These are phyloP conservation scores for Mnemiopsis leidyi DNA, from an alignment of 37 sponge, comb jelly and placozoan genomes.

Conservation along the genomic window DNA sequence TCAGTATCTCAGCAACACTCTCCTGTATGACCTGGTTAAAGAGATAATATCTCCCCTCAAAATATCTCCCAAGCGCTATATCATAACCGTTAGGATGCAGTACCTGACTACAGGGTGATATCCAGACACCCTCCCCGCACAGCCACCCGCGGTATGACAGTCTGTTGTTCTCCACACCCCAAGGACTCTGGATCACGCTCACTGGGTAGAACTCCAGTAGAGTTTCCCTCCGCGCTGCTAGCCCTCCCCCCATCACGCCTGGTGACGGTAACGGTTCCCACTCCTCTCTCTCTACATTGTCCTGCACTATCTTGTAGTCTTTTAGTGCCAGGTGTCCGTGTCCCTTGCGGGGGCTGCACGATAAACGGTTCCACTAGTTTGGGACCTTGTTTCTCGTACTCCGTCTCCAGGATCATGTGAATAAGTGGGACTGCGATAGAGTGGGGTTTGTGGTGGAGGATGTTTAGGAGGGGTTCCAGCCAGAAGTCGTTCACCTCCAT, in stretches of 20 bases:
- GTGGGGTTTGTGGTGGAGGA: not conserved
- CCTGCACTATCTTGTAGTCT: not conserved
- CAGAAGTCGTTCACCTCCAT: conserved; percentile 50
- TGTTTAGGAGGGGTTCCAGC: conserved; percentile 52
- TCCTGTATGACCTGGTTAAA: not conserved
- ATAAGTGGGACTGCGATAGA: not conserved
- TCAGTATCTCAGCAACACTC: not conserved
- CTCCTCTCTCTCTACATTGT: not conserved
- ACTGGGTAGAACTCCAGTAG: conserved; percentile 3
- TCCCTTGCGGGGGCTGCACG: conserved; percentile 29
- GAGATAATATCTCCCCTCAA: not conserved
- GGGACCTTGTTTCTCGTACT: not conserved
- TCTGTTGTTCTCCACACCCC: conserved; percentile 60
- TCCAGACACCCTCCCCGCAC: conserved; percentile 31
- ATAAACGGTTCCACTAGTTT: not conserved
- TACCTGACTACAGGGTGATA: conserved; percentile 15
- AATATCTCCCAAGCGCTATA: not conserved
- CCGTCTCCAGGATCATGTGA: conserved; percentile 1
- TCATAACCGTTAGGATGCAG: conserved; percentile 50
- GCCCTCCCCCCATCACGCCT: conserved; percentile 1
- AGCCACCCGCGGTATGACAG: conserved; percentile 7
- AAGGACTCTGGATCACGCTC: not conserved
- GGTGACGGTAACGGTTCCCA: conserved; percentile 16
- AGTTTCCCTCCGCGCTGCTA: not conserved
- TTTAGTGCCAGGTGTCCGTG: not conserved